Conservation (phyloP, 2,888 invertebrate genomes). For the Anagyrus pseudococci region DNA sequence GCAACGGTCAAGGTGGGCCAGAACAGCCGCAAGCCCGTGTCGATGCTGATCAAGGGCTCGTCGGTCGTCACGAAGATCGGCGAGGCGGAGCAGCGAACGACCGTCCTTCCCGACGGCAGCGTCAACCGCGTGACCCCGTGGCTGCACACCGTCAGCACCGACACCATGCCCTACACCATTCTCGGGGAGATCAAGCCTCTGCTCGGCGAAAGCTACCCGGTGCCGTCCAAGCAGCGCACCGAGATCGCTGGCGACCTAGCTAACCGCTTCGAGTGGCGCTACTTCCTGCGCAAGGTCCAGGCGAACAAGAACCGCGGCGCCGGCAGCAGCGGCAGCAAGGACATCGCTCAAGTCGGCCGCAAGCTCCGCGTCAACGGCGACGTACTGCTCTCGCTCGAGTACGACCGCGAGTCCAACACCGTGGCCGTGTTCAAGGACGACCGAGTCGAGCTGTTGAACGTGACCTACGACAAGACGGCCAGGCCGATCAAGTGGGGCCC, state of each 20-base stretch:
- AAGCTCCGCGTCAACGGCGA: conserved; percentile 90
- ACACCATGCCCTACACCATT: conserved; percentile 89
- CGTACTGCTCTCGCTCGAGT: conserved; percentile 88
- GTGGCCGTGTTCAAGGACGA: conserved; percentile 89
- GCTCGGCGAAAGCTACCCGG: conserved; percentile 89
- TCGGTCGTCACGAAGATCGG: conserved; percentile 83
- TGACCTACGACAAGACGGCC: conserved; percentile 85
- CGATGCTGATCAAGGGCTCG: conserved; percentile 87
- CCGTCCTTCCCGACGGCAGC: conserved; percentile 80
- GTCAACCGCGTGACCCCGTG: conserved; percentile 83
- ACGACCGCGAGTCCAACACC: conserved; percentile 85
- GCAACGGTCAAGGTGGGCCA: conserved; percentile 86
- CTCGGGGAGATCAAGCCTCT: conserved; percentile 87
- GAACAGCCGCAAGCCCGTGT: conserved; percentile 81
- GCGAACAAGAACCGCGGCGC: conserved; percentile 61
- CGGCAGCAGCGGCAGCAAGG: conserved; percentile 71
- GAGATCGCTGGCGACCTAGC: conserved; percentile 90
- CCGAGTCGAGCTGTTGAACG: conserved; percentile 82
- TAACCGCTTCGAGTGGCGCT: conserved; percentile 95
- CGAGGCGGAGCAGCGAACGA: conserved; percentile 82
- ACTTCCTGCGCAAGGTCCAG: conserved; percentile 81
- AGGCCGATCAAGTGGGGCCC: conserved; percentile 87
- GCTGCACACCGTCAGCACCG: conserved; percentile 88
- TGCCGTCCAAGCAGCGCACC: conserved; percentile 87
- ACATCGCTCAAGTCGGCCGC: conserved; percentile 83